Conservation (phyloP, 2,113 vertebrate species). For the Ptilonorhynchus violaceus region DNA sequence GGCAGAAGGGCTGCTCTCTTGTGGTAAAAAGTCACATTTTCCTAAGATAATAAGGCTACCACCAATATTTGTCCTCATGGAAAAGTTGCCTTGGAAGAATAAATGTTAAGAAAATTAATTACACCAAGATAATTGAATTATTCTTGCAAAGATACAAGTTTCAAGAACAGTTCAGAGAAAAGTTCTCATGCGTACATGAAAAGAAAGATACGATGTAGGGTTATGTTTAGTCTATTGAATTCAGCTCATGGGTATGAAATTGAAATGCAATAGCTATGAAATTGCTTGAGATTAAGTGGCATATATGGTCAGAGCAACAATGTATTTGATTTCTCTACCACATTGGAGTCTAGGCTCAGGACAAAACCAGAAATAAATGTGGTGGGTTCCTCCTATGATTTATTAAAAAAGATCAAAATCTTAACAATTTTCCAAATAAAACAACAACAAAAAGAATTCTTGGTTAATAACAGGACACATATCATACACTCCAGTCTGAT, state of each 20-base stretch:
- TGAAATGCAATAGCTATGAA: slow-evolving; percentile 47
- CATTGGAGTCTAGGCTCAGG: background rate
- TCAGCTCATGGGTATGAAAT: slow-evolving; percentile 20
- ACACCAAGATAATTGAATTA: background rate
- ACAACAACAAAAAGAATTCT: background rate
- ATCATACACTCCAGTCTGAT: background rate
- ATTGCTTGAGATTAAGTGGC: background rate
- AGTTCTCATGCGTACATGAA: background rate
- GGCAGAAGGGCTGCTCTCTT: background rate
- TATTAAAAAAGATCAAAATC: background rate
- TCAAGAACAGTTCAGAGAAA: background rate
- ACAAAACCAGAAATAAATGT: background rate
- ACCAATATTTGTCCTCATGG: background rate
- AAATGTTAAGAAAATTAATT: background rate
- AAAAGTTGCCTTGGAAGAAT: background rate
- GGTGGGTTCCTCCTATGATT: background rate
- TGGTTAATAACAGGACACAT: fast-evolving
- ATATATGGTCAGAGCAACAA: background rate
- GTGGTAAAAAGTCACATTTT: background rate
- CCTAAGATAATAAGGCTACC: background rate
- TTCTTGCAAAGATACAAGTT: background rate
- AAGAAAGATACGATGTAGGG: background rate
- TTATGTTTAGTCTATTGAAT: background rate
- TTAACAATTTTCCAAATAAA: background rate
- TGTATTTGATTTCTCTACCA: background rate